These are phyloP conservation scores for Tiliacea citrago DNA, from an alignment of 2,888 invertebrate genomes.

Conservation along the genomic window DNA sequence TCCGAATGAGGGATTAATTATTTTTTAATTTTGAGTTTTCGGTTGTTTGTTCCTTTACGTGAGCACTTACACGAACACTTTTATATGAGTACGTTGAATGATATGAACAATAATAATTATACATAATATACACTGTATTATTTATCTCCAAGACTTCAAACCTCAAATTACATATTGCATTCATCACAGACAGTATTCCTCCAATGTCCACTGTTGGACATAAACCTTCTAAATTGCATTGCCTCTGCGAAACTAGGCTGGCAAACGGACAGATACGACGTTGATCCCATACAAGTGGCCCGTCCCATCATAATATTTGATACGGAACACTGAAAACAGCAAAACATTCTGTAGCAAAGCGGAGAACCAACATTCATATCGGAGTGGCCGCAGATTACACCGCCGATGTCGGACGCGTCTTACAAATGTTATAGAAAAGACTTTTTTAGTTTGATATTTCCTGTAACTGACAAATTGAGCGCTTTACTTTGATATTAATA, in stretches of 20 bases:
- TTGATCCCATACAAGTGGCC: conserved; percentile 15
- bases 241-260: neutral
- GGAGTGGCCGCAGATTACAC: conserved; percentile 55
- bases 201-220: neutral
- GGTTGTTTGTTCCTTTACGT: neutral
- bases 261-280: conserved; percentile 7
- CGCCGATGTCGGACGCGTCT: conserved; percentile 33
- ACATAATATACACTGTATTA: neutral
- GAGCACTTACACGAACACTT: neutral
- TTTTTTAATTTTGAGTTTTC: neutral
- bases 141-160: neutral
- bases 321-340: conserved; percentile 25
- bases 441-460: conserved; percentile 7
- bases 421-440: conserved; percentile 54
- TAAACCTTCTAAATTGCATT: conserved; percentile 21
- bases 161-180: neutral
- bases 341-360: conserved; percentile 41
- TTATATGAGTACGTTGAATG: neutral
- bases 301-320: conserved; percentile 31
- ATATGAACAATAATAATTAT: neutral
- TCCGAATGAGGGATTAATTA: neutral
- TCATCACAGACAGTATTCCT: neutral
- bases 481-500: neutral
- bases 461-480: neutral
- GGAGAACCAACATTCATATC: conserved; percentile 59